Evolutionary conservation across 2,113 vertebrate genomes (phyloP), one percentile per base, ranked within the genome.

Genomic region (Syngnathoides biaculeatus): DNA sequence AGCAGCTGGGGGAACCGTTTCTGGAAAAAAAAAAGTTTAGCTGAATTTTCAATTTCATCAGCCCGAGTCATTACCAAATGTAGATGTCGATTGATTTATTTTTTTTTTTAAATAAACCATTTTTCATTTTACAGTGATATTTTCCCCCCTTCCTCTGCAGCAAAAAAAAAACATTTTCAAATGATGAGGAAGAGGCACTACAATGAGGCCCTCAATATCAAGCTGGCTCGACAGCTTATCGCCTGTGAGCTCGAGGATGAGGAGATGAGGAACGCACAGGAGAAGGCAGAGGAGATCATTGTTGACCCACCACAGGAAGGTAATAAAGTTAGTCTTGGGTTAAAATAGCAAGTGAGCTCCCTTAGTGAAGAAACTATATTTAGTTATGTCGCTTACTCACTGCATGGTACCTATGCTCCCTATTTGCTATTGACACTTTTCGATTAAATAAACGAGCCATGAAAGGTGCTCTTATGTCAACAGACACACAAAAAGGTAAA

Each of bases 101-200:
- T 50, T 50, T 8, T 4, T 8, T 50, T 50, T 20, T 50, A 8
- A 24, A 24, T 9, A 10, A 3, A 26, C 14, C 27, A 0, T 4
- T 20, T 19, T 9, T 5, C 17, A 20, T 59, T 60, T 22, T 59
- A 59, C 57, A 39, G 3, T 39, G 30, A 56, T 38, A 7, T 12
- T 24, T 43, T 20, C 14, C 7, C 5, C 4, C 3, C 30, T 58
- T 42, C 3, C 10, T 63, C 7, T 55, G 42, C 59, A 89, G 95
- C 94, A 86, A 98, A 96, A 80, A 98, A 93, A 89, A 93, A 92
- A 55, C 93, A 97, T 80, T 99, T 99, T 86, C 93, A 96, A 88
- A 97, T 97, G 95, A 97, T 95, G 93, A 94, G 97, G 76, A 99
- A 98, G 82, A 95, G 95, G 93, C 97, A 99, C 77, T 99, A 98